These are phyloP conservation scores for Alosa alosa DNA, from an alignment of 2,113 vertebrate species.

Conservation along the genomic window DNA sequence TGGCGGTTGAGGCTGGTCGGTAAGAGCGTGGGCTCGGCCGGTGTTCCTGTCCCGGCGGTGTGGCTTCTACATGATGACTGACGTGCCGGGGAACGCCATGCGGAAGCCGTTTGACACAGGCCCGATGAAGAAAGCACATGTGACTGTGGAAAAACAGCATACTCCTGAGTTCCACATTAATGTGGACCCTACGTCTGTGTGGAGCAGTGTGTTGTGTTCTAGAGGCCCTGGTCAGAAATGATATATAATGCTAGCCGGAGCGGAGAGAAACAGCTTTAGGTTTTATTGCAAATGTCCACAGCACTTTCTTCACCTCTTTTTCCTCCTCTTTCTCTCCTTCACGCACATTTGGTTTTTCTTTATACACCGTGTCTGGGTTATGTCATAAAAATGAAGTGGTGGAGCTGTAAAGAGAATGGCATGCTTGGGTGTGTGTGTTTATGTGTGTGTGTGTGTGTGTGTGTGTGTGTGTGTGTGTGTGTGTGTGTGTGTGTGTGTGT, in stretches of 20 bases:
- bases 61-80: neutral
- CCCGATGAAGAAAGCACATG: neutral
- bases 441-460: neutral
- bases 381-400: conserved; percentile 22
- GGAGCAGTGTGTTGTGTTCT: neutral
- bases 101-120: neutral
- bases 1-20: neutral
- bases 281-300: conserved; percentile 1
- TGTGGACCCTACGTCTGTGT: neutral
- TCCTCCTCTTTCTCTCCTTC: conserved; percentile 4
- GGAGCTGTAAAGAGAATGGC: conserved; percentile 19
- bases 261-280: neutral
- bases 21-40: neutral
- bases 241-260: neutral
- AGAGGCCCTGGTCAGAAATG: neutral
- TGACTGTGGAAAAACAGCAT: neutral
- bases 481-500: neutral
- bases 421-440: conserved; percentile 10
- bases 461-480: neutral
- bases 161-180: neutral
- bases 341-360: conserved; percentile 12
- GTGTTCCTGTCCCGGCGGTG: neutral
- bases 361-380: conserved; percentile 16
- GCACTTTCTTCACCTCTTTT: conserved; percentile 5
- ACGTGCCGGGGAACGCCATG: neutral